Evolutionary conservation across 2,888 invertebrate species (phyloP), one percentile per base, ranked within the genome.

Genomic region (Laspeyria flexula): DNA sequence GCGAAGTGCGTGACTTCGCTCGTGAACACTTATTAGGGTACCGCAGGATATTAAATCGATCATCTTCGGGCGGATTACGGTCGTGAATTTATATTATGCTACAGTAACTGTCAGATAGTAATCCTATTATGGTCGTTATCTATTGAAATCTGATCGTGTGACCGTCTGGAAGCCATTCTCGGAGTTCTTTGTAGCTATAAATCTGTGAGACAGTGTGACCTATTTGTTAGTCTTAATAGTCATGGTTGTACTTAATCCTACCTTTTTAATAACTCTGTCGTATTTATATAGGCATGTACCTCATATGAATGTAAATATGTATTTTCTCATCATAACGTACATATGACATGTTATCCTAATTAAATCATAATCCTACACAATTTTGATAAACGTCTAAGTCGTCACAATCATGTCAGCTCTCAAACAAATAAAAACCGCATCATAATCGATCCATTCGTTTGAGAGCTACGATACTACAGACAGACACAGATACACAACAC

Each of bases 51-150:
- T 61, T 60, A 61, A 53, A 60, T 56, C 53, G 49, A 58, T 57
- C 57, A 57, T 57, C 56, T 57, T 43, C 48, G 49, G 39, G 42
- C 50, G 61, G 69, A 72, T 72, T 73, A 68, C 44, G 54, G 59
- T 55, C 75, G 60, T 70, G 70, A 69, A 64, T 73, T 64, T 60
- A 64, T 71, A 70, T 74, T 67, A 73, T 56, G 66, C 63, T 71
- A 70, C 69, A 65, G 54, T 72, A 55, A 64, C 60, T 55, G 69
- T 67, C 69, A 48, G 51, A 69, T 60, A 65, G 44, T 78, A 77
- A 74, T 77, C 77, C 66, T 75, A 77, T 75, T 76, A 73, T 59
- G 50, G 60, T 56, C 55, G 65, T 70, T 73, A 74, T 74, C 66
- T 70, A 63, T 61, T 64, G 71, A 71, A 77, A 77, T 74, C 74